Evolutionary conservation across 2,888 invertebrate genomes (phyloP), one percentile per base, ranked within the genome.

Genomic region (Steinernema scapterisci): DNA sequence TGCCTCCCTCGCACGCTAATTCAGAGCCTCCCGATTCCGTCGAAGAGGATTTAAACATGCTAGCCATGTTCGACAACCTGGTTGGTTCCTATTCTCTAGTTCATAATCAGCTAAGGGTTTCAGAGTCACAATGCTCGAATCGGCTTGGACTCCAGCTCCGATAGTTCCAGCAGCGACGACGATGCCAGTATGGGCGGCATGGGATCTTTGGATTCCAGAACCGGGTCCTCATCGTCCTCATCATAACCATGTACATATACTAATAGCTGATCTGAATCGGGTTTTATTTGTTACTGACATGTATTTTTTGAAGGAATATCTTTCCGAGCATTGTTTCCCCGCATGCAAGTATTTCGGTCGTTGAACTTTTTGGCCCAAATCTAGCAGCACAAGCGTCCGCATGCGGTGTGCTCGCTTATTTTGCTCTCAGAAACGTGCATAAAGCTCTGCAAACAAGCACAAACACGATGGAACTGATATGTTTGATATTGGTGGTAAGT

Each of bases 41-140:
- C 6, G 78, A 78, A 27, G 80, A 81, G 71, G 80, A 80, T 63
- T 46, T 78, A 1, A 54, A 51, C 27, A 79, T 81, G 48, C 51
- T 79, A 44, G 70, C 71, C 9, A 63, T 75, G 54, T 79, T 79
- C 63, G 80, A 79, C 63, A 70, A 72, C 31, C 19, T 70, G 71
- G 27, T 73, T 16, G 16, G 23, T 63, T 52, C 25, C 2, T 0
- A 23, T 5, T n/a, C 19, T 25, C 52, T 23, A n/a, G 27, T 38
- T 38, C 3, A 6, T 38, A 9, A 38, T 3, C 3, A 6, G 3
- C 38, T 38, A 38, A 6, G 11, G 2, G 2, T 52, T 52, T 21
- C 5, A 52, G 52, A 23, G 52, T 21, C n/a, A 23, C 23, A 21
- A 1, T 23, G 21, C 21, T 21, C 21, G 3, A 1, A 21, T 52